These are phyloP conservation scores for Nicator chloris DNA, from an alignment of 2,113 vertebrate species.

Conservation along the genomic window DNA sequence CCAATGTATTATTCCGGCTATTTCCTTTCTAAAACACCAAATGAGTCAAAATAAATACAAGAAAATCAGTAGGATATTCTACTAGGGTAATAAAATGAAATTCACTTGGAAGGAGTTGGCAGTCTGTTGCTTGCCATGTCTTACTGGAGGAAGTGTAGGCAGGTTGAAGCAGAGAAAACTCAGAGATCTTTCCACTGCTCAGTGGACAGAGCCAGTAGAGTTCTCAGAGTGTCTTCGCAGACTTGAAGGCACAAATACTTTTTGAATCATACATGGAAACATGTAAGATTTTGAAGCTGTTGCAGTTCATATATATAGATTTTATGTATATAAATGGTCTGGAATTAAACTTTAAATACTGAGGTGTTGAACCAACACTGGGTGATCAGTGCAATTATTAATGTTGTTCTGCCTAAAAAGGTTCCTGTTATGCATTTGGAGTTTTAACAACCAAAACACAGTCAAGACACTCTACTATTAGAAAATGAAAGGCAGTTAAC, in stretches of 20 bases:
- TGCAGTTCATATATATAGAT: background rate
- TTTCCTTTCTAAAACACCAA: constrained; percentile 18
- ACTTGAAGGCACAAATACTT: background rate
- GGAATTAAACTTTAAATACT: background rate
- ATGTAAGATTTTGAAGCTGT: background rate
- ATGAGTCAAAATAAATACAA: constrained; percentile 19
- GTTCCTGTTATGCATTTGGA: background rate
- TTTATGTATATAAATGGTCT: background rate
- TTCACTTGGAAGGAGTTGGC: background rate
- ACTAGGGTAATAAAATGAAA: background rate
- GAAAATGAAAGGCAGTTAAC: background rate
- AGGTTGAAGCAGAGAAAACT: background rate
- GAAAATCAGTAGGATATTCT: constrained; percentile 2
- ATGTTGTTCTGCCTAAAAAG: background rate
- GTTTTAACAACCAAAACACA: background rate
- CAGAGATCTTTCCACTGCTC: background rate
- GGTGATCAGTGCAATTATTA: background rate
- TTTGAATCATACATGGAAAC: background rate
- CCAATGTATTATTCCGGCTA: background rate
- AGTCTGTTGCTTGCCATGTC: background rate
- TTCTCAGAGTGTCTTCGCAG: background rate
- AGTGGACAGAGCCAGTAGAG: background rate
- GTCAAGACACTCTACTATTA: background rate
- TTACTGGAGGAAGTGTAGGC: background rate
- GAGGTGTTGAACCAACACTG: background rate